These are phyloP conservation scores for Pipistrellus kuhlii DNA, from an alignment of 2,797 vertebrate genomes.

Conservation along the genomic window DNA sequence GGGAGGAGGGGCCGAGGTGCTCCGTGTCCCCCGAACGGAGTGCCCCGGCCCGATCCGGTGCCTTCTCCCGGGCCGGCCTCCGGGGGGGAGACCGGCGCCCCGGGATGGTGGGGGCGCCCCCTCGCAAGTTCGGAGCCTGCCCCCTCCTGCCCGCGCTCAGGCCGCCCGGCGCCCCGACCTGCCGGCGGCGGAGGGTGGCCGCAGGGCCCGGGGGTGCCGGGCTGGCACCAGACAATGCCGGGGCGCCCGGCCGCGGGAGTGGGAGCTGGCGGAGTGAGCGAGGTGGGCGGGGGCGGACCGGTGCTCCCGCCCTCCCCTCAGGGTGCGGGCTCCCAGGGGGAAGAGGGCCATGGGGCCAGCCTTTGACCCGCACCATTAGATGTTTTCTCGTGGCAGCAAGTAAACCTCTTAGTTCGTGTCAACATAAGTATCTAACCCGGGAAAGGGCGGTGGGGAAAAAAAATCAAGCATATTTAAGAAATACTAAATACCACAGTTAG, in stretches of 20 bases:
- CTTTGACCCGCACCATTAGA: neutral
- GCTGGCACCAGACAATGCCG: neutral
- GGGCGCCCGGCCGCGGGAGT: conserved; percentile 71
- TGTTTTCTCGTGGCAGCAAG: neutral
- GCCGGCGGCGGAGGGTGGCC: neutral
- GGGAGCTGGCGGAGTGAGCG: conserved; percentile 42
- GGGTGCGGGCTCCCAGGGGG: neutral
- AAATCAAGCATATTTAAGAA: neutral
- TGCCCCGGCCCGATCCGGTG: neutral
- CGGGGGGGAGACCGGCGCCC: neutral
- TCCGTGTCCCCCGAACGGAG: neutral
- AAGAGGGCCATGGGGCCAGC: neutral
- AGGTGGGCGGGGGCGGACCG: neutral
- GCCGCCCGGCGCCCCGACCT: neutral
- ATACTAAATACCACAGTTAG: neutral
- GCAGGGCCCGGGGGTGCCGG: neutral
- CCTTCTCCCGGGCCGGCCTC: neutral
- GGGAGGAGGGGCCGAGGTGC: neutral
- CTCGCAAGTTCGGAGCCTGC: conserved; percentile 41
- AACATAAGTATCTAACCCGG: neutral
- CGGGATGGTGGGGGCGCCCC: neutral
- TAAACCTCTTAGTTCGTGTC: neutral
- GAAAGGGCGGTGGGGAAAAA: neutral
- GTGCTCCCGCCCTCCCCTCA: neutral
- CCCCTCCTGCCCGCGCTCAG: neutral